These are phyloP conservation scores for Melinopterus prodromus DNA, from an alignment of 2,888 invertebrate species.

Conservation along the genomic window DNA sequence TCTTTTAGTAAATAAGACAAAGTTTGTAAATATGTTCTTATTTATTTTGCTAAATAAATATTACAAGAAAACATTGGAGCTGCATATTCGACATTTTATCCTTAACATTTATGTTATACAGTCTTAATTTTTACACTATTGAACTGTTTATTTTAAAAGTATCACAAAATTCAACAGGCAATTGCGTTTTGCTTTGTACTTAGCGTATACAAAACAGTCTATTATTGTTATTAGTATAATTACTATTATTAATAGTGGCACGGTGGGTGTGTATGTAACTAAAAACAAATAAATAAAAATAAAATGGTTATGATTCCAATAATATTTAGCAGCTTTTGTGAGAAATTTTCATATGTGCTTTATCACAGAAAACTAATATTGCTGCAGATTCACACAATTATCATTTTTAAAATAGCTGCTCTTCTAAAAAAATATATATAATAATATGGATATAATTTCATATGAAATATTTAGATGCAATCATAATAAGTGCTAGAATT, in stretches of 20 bases:
- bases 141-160: neutral
- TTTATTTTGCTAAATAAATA: conserved; percentile 4
- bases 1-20: neutral
- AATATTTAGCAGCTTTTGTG: neutral
- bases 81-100: conserved; percentile 4
- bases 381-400: neutral
- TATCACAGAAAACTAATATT: conserved; percentile 4
- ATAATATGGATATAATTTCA: neutral
- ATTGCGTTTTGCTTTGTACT: neutral
- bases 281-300: neutral
- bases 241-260: neutral
- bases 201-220: neutral
- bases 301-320: neutral
- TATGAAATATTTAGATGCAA: neutral
- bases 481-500: neutral
- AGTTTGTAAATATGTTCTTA: neutral
- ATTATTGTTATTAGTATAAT: neutral
- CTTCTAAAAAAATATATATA: neutral
- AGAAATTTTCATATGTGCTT: neutral
- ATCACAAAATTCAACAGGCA: neutral
- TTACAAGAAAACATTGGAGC: neutral
- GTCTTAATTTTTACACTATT: conserved; percentile 4
- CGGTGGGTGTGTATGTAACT: neutral
- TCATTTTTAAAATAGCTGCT: neutral
- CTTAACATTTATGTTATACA: neutral